Conservation (phyloP, 2,888 invertebrate species). For the Gisinianus flammeolus region DNA sequence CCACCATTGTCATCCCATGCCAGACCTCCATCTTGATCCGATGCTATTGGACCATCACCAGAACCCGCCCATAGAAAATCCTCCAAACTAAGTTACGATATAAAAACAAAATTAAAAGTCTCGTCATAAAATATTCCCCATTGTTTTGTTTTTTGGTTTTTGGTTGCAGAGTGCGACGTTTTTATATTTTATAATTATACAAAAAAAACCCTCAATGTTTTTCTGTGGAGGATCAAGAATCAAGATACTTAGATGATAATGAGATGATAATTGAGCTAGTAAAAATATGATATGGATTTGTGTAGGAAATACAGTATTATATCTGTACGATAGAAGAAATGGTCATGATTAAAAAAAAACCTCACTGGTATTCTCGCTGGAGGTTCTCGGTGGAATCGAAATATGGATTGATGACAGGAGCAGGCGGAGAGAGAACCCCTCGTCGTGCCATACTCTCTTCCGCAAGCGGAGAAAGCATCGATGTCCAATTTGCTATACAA, state of each 20-base stretch:
- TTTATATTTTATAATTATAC: no score
- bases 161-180: no score
- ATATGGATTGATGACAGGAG: background rate
- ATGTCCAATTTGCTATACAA: background rate
- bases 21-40: conserved; percentile 51
- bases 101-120: background rate
- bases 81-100: conserved; percentile 66
- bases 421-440: background rate
- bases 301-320: no score
- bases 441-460: background rate
- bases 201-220: no score
- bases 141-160: no score
- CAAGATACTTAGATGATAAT: background rate
- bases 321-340: no score
- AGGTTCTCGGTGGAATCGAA: conserved; percentile 4
- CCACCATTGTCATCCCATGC: conserved; percentile 56
- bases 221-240: no score
- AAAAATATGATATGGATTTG: no score
- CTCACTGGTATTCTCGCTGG: background rate
- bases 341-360: background rate
- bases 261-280: no score
- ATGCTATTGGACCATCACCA: conserved; percentile 72
- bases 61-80: conserved; percentile 91
- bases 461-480: background rate
- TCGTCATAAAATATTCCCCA: no score